Evolutionary conservation across 2,888 invertebrate genomes (phyloP), one percentile per base, ranked within the genome.

Genomic region (Chirona hameri): DNA sequence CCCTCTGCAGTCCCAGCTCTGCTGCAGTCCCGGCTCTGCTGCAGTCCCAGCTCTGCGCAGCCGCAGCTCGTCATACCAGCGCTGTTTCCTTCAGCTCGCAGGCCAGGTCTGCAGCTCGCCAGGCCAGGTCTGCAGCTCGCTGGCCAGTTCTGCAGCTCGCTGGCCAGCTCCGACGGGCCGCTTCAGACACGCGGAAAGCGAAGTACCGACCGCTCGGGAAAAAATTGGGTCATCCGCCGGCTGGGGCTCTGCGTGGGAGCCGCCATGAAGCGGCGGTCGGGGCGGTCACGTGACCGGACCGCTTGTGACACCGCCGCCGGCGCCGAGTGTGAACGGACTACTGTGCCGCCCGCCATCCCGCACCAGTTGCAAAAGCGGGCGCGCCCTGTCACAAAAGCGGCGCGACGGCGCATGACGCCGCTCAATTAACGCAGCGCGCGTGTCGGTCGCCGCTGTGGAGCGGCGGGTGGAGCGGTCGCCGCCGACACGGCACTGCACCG

Each of bases 361-460:
- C 31, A 4, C 18, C 72, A 14, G 72, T 72, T 72, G 72, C 72
- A 72, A 72, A 29, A 72, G 31, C 72, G 31, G 31, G n/a, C 72
- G 72, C 72, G 31, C 31, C 31, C 72, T 31, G 72, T 72, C 72
- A 72, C 72, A 72, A 72, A 72, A 69, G 69, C 60, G 65, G 72
- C 72, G 72, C 31, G 18, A 15, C 72, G 72, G 31, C 31, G 72
- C 31, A 31, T 72, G 72, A 72, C 72, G 72, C 31, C 14, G 29
- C 72, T 29, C 72, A 9, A 31, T 29, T 29, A 18, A 31, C 31
- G 72, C 72, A 31, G 29, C 18, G 72, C 72, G 72, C 72, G 72
- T 72, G 72, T 60, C 60, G 60, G 72, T 31, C 29, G 7, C 27
- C n/a, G 65, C 65, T 14, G 21, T 24, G 29, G 7, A 21, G n/a